Evolutionary conservation across 2,113 vertebrate genomes (phyloP).

Genomic region (Eurystomus gularis): DNA sequence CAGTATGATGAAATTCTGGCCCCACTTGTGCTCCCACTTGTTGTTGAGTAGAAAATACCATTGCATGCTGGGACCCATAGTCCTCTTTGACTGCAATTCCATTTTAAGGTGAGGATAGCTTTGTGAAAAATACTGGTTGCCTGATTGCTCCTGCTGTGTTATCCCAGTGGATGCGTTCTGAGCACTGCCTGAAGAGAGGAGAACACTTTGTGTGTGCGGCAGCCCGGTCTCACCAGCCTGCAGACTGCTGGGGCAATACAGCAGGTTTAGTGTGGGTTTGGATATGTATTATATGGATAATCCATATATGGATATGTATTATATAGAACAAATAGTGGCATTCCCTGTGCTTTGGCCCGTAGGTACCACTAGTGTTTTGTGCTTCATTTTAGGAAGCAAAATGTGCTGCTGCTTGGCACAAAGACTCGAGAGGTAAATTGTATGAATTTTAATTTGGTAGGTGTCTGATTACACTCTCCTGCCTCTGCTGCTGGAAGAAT

Average conservation of each 20-base stretch:
- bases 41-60: not conserved
- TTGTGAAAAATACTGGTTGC: not conserved
- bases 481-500: not conserved
- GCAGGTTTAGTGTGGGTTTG: not conserved
- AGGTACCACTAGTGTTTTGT: not conserved
- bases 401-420: not conserved
- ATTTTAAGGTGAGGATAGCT: not conserved
- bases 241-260: not conserved
- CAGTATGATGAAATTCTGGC: not conserved
- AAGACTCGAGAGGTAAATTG: not conserved
- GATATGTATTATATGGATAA: rapidly evolving
- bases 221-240: not conserved
- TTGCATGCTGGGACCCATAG: not conserved
- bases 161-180: not conserved
- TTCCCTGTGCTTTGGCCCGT: not conserved
- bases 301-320: not conserved
- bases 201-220: not conserved
- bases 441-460: not conserved
- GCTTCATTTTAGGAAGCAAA: not conserved
- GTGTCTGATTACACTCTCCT: not conserved
- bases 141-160: not conserved
- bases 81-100: not conserved
- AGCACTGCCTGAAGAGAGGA: not conserved
- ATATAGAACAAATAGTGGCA: not conserved
- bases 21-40: not conserved